phyloP scores from a whole-genome alignment of 1,140 invertebrate genomes.

The Drosophila orena region DNA sequence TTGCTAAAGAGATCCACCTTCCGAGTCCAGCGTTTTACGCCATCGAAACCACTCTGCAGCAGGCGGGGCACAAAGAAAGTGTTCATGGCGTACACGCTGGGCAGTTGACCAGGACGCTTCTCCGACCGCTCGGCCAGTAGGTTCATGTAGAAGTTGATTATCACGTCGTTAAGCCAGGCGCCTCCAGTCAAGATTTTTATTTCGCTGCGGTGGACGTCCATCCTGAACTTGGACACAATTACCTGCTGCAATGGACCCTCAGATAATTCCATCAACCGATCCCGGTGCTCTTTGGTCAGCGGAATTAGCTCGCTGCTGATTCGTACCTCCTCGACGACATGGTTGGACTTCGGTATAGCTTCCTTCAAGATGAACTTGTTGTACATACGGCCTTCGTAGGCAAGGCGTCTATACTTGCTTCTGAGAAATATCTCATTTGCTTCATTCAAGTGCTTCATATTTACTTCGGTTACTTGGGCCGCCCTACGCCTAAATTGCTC shows the following conservation, averaged over 20 bases:
- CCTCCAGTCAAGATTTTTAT: slow-evolving; percentile 91
- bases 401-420: background rate
- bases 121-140: slow-evolving; percentile 87
- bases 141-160: slow-evolving; percentile 87
- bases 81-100: slow-evolving; percentile 89
- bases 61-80: slow-evolving; percentile 98
- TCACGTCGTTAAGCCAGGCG: slow-evolving; percentile 98
- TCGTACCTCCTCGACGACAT: background rate
- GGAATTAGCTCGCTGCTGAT: background rate
- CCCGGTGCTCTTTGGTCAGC: background rate
- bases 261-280: background rate
- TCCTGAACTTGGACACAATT: slow-evolving; percentile 87
- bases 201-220: slow-evolving; percentile 88
- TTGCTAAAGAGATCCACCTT: slow-evolving; percentile 87
- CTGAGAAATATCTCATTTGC: background rate
- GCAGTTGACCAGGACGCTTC: slow-evolving; percentile 88
- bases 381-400: too few relatives aligned
- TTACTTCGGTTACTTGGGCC: background rate
- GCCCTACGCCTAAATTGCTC: background rate
- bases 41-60: slow-evolving; percentile 87
- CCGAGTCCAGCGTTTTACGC: slow-evolving; percentile 93
- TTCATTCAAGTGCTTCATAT: background rate
- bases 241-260: slow-evolving; percentile 22
- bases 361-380: too few relatives aligned
- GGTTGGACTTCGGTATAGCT: too few relatives aligned